phyloP scores from a whole-genome alignment of 2,797 vertebrate species.

The Protosalanx chinensis region DNA sequence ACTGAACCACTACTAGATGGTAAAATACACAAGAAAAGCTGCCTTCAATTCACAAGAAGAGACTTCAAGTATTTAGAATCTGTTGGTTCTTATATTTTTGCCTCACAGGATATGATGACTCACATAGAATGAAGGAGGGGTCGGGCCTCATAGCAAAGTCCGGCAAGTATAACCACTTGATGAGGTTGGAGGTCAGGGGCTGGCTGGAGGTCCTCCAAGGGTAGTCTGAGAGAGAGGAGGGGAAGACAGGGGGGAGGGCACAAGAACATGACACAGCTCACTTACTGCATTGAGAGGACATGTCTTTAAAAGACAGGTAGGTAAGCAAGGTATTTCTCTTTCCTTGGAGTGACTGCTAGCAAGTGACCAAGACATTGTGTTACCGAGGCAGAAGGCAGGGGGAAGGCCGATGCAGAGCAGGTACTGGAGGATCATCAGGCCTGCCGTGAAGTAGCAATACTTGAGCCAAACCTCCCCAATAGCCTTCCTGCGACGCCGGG shows the following conservation, averaged over 20 bases:
- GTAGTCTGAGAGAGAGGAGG: constrained; percentile 65
- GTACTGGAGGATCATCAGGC: constrained; percentile 74
- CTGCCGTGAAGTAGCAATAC: constrained; percentile 76
- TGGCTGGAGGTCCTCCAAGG: constrained; percentile 70
- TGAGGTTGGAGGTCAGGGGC: constrained; percentile 72
- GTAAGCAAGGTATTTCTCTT: neutral
- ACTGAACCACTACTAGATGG: neutral
- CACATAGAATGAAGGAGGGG: constrained; percentile 75
- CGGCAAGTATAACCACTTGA: constrained; percentile 80
- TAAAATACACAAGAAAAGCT: neutral
- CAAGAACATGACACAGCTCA: neutral
- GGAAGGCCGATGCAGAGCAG: constrained; percentile 76
- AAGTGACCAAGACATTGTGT: constrained; percentile 9
- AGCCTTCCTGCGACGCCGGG: constrained; percentile 71
- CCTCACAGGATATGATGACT: constrained; percentile 35
- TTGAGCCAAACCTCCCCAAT: constrained; percentile 79
- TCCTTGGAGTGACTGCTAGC: neutral
- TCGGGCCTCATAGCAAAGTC: constrained; percentile 76
- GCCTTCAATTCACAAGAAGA: neutral
- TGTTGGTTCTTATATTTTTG: too few species aligned
- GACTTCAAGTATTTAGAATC: neutral
- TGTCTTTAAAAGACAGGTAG: neutral
- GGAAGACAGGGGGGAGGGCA: neutral
- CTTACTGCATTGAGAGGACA: too few species aligned
- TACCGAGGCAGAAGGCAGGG: constrained; percentile 75